Evolutionary conservation across 2,797 vertebrate species (phyloP), one percentile per base, ranked within the genome.

Genomic region (Diplodus puntazzo): DNA sequence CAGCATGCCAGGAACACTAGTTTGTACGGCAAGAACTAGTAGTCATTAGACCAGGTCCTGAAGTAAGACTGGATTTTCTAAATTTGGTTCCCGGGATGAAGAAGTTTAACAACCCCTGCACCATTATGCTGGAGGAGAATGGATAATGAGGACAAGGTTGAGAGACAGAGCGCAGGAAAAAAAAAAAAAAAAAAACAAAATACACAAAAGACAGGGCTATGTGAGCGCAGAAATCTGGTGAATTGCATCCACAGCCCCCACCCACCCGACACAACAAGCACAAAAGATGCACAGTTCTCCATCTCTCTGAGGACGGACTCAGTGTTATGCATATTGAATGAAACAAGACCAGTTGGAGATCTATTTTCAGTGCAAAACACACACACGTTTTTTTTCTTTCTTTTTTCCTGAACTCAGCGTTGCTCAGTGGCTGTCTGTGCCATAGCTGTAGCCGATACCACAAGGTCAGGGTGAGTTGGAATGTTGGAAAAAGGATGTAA

Each of bases 111-210:
- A 88, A 87, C 78, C 83, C 55, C 59, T 83, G 82, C 59, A 67
- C 81, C 77, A 85, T 86, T 79, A 79, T 70, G 79, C 87, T 87
- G 85, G 59, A 87, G 85, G 83, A 92, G 81, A 82, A 87, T 73
- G 84, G 85, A 92, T 92, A 92, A 93, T 91, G 86, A 92, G 89
- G 86, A 88, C 85, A 79, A 87, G 83, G 86, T 83, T 88, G 82
- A 85, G 84, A 89, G 82, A 90, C 16, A 27, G 81, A 75, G 84
- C 53, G 42, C 64, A 68, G 67, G 10, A 39, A 11, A 39, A 10
- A 42, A 63, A 42, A 70, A 76, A 72, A 65, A 59, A 60, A 49
- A 50, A 64, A 27, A 25, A 57, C 3, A 39, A 74, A 80, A 74
- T 23, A 66, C 59, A 85, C 78, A 88, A 84, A 90, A 88, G 80